Base-by-base conservation (phyloP, 2,888 invertebrate genomes). In the Geophilus truncorum region DNA sequence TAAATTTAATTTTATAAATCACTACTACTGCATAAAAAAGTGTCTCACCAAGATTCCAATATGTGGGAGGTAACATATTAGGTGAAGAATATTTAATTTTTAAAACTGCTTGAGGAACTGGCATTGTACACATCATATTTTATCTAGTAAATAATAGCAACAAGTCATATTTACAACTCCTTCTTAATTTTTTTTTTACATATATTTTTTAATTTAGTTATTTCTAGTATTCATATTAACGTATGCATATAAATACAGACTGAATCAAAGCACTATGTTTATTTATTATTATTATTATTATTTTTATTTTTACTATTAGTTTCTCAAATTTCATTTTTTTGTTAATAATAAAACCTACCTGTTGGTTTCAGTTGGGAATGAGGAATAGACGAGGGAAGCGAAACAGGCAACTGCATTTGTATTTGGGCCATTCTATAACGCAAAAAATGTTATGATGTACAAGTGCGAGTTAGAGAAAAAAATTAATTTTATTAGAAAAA, bases 351-450 rank as follows among this genome's bases (percentile, higher is more conserved):
- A 45, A 40, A 40, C 45, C 78, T 57, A 79, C 79, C 79, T 79
- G 79, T 30, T 62, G 79, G 30, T 62, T 79, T 79, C 62, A 79
- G 18, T 62, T 28, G 79, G 9, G 79, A 30, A 10, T 62, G 79
- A 79, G 34, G 79, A 28, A 79, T 79, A 23, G 62, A 23, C 21
- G 78, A 40, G 40, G 25, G 28, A 12, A 1, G 45, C 40, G 80
- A 45, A 77, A 80, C 23, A 34, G 81, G 78, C 62, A 81, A 79
- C 80, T 81, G 76, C 81, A 81, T 77, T 80, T 82, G 82, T 30
- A 81, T 28, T 81, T 82, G 82, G 78, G 82, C 81, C 82, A 82
- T 82, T 81, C 62, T 77, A 40, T 40, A 28, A 30, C 18, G 9
- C 25, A 32, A 28, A 32, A 62, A 25, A 51, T 9, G 15, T 15